phyloP scores from a whole-genome alignment of 2,797 vertebrate genomes.

The Hoplostethus mediterraneus region DNA sequence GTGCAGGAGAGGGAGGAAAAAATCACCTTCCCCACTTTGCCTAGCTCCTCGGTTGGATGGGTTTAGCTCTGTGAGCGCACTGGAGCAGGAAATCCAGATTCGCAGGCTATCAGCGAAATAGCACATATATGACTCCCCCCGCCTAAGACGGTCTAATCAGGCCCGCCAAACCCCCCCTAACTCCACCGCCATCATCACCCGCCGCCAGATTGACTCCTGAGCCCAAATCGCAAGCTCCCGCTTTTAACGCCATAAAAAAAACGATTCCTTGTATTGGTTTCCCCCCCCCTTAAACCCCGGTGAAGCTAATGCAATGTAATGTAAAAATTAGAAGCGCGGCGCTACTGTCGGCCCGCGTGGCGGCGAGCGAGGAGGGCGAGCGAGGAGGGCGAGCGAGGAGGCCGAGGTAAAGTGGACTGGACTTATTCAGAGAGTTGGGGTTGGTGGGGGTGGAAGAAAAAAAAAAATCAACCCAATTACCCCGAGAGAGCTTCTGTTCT shows the following conservation, averaged over 20 bases:
- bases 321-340: constrained; percentile 75
- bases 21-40: constrained; percentile 84
- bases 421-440: constrained; percentile 32
- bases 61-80: constrained; percentile 84
- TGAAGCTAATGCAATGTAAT: constrained; percentile 81
- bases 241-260: constrained; percentile 84
- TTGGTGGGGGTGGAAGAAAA: too few relatives aligned
- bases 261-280: constrained; percentile 84
- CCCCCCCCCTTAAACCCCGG: constrained; percentile 74
- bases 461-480: constrained; percentile 72
- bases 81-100: constrained; percentile 88
- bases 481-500: constrained; percentile 53
- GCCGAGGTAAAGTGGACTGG: constrained; percentile 8
- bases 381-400: neutral
- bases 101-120: constrained; percentile 86
- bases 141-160: constrained; percentile 83
- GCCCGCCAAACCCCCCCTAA: constrained; percentile 77
- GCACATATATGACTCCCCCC: constrained; percentile 84
- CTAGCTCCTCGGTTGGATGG: constrained; percentile 85
- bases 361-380: constrained; percentile 66
- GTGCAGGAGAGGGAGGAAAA: constrained; percentile 73
- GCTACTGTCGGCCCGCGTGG: constrained; percentile 64
- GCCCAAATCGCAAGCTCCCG: constrained; percentile 81
- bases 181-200: constrained; percentile 79
- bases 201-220: constrained; percentile 85